Conservation (phyloP, 37 sponge, comb jelly and placozoan species). For the Dysidea cf. avara region DNA sequence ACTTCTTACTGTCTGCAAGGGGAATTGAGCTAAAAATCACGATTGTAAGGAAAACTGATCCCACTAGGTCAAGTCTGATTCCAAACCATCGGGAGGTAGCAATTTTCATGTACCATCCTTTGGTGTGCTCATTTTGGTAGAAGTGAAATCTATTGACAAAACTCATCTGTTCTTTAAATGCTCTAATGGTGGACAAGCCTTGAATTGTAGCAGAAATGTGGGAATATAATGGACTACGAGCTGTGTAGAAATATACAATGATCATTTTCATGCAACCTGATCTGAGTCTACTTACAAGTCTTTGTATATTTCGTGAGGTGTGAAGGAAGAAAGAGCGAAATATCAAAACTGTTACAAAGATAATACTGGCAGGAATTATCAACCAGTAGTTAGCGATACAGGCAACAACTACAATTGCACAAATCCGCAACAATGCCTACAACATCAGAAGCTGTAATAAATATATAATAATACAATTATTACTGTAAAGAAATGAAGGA, state of each 20-base stretch:
- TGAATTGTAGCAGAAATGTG: constrained; percentile 75
- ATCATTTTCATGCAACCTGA: too few relatives aligned
- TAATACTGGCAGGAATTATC: constrained; percentile 23
- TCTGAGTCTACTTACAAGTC: constrained; percentile 69
- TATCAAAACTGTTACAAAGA: constrained; percentile 35
- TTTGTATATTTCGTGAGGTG: constrained; percentile 62
- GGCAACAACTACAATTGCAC: constrained; percentile 47
- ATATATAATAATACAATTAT: not conserved
- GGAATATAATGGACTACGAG: too few relatives aligned
- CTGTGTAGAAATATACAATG: constrained; percentile 21
- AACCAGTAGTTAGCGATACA: too few relatives aligned
- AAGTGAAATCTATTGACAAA: constrained; percentile 33
- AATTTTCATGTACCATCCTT: too few relatives aligned
- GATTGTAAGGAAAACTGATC: constrained; percentile 32
- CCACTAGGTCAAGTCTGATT: constrained; percentile 58
- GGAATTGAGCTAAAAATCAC: constrained; percentile 57
- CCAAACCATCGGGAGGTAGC: too few relatives aligned
- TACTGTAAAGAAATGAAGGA: constrained; percentile 54
- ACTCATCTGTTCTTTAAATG: constrained; percentile 29
- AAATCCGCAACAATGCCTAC: constrained; percentile 42
- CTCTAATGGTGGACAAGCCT: constrained; percentile 73
- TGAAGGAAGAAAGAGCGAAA: constrained; percentile 63
- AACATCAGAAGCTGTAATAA: not conserved
- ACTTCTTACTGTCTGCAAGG: too few relatives aligned
- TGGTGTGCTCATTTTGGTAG: too few relatives aligned